Base-by-base conservation (phyloP, 2,113 vertebrate species). In the Cyrtonyx montezumae region DNA sequence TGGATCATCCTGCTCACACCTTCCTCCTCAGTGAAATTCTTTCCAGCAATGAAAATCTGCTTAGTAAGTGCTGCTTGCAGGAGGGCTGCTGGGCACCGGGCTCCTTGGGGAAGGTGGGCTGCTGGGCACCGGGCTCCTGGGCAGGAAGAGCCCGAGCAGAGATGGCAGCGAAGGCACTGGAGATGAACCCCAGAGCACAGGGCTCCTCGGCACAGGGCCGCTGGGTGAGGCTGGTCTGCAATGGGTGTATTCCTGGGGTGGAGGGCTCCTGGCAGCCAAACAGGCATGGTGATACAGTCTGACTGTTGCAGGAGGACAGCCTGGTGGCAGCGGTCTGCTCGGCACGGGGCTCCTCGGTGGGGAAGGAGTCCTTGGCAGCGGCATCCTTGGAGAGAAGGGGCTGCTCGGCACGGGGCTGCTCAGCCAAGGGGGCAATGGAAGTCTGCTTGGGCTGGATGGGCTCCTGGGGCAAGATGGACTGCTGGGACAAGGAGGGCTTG, bases 401-500 rank as follows among this genome's bases (percentile, higher is more conserved):
- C 69, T 94, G 67, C 84, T 95, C 42, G 93, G 73, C 58, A 88
- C 79, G 8, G 86, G 85, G 19, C 55, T 96, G 70, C 90, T 94
- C 48, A 84, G 94, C 25, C 74, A 92, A 37, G 87, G 87, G 90
- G 90, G 94, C 76, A 90, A 93, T 79, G 92, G 95, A 82, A 94
- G 75, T 28, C 67, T 94, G 2, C 90, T 96, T 59, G 90, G 73
- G 34, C 75, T 84, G 0, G 0, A 13, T 17, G 55, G 88, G 28
- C 28, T 94, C 8, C 61, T 90, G 62, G 70, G 53, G 26, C 85
- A 4, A 32, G 48, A 58, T 12, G 55, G 55, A 11, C 55, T 58
- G 18, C 71, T 81, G 42, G 56, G 66, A 17, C 62, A 13, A 17
- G 30, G 34, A 79, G 40, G 65, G 30, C 16, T 70, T 4, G 32